Evolutionary conservation across 2,113 vertebrate genomes (phyloP), one percentile per base, ranked within the genome.

Genomic region (Spea bombifrons): DNA sequence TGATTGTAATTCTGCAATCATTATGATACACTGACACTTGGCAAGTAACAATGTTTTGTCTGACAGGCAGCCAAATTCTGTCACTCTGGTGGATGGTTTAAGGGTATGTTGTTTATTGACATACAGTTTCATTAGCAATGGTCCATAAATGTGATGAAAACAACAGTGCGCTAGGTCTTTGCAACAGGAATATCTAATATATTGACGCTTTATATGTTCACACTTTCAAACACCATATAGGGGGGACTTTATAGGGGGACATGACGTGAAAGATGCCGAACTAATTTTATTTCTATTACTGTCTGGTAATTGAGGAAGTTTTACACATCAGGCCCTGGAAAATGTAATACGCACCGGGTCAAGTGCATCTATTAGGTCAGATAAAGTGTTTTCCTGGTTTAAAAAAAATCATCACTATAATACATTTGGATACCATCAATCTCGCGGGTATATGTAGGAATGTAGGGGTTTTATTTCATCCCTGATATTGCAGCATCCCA

Each of bases 1-100:
- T 76, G 75, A 69, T 76, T 65, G 83, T 74, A 50, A 59, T 81
- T 86, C 82, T 84, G 53, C 59, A 73, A 74, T 87, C 72, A 74
- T 87, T 91, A 91, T 78, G 86, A 89, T 85, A 83, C 76, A 78
- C 88, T 84, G 85, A 88, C 82, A 86, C 83, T 85, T 88, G 83
- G 86, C 87, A 90, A 84, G 85, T 86, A 78, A 85, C 64, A 75
- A 74, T 85, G 83, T 70, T 9, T 1, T 44, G 72, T 81, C 86
- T 89, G 86, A 85, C 84, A 84, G 76, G 76, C 66, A 87, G 87
- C 86, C 90, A 88, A 87, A 82, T 81, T 78, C 82, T 80, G 86
- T 83, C 86, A 86, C 81, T 87, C 82, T 70, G 72, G 64, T 4
- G 0, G 65, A 78, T 82, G 81, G 82, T 82, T 83, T 81, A 67